These are phyloP conservation scores for Drosophila asahinai DNA, from an alignment of 1,140 invertebrate genomes.

Conservation along the genomic window DNA sequence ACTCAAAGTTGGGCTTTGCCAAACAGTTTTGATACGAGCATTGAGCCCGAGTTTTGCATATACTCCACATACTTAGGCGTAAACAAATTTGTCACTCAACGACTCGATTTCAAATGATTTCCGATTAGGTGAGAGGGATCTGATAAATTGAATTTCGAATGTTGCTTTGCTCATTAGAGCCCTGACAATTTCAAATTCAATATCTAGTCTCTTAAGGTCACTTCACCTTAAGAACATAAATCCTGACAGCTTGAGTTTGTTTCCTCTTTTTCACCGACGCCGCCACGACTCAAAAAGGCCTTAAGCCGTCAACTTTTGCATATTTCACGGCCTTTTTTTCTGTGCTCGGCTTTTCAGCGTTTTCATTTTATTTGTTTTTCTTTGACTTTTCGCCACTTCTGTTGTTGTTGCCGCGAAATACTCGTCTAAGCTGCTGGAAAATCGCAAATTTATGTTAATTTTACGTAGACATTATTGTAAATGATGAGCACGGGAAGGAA, in stretches of 20 bases:
- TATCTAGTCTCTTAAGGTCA: conserved; percentile 40
- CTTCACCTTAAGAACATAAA: conserved; percentile 55
- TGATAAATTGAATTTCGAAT: conserved; percentile 54
- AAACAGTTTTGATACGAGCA: conserved; percentile 36
- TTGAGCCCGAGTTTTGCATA: conserved; percentile 17
- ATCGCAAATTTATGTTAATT: conserved; percentile 81
- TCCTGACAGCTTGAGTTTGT: conserved; percentile 49
- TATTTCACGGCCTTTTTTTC: conserved; percentile 33
- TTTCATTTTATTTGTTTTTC: conserved; percentile 55
- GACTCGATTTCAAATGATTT: conserved; percentile 10
- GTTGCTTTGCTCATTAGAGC: conserved; percentile 21
- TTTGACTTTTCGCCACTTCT: conserved; percentile 17
- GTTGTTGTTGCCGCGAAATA: conserved; percentile 32
- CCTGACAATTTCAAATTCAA: conserved; percentile 26
- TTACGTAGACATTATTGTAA: conserved; percentile 69
- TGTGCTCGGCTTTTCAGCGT: conserved; percentile 20
- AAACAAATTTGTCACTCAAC: conserved; percentile 36
- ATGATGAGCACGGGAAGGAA: conserved; percentile 67
- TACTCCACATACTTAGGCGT: conserved; percentile 25
- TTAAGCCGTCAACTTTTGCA: conserved; percentile 54
- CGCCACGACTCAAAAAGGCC: conserved; percentile 25
- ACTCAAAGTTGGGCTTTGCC: conserved; percentile 30
- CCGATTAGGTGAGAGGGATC: background rate
- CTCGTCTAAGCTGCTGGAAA: conserved; percentile 64
- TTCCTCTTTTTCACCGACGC: conserved; percentile 12